A percentile compares a stretch with the other conserved stretches of the same genome.
Evolutionary conservation across 1,140 invertebrate genomes (phyloP).

Genomic region (Octopus sinensis): DNA sequence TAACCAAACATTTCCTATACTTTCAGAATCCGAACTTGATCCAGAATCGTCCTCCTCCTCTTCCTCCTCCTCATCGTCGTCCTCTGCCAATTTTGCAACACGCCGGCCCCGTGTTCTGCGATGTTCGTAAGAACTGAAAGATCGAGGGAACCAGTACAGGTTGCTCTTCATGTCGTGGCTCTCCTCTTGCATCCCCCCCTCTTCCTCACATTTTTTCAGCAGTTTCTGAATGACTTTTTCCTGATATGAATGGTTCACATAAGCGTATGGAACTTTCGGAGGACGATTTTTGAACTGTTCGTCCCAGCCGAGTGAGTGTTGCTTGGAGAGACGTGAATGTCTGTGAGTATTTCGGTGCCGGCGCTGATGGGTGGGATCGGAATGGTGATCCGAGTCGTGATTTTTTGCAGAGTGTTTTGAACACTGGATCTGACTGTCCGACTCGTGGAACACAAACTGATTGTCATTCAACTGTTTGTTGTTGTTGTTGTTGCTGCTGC

Average conservation of each 20-base stretch:
- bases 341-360: slow-evolving; percentile 33
- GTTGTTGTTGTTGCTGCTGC: neutral
- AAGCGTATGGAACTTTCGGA: slow-evolving; percentile 45
- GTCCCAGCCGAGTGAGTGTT: slow-evolving; percentile 47
- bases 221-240: slow-evolving; percentile 48
- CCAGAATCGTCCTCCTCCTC: slow-evolving; percentile 25
- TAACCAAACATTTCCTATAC: slow-evolving; percentile 48
- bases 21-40: slow-evolving; percentile 36
- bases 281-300: slow-evolving; percentile 41
- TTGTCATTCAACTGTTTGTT: neutral
- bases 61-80: slow-evolving; percentile 19
- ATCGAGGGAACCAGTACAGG: slow-evolving; percentile 45
- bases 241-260: slow-evolving; percentile 50
- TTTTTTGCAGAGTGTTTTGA: slow-evolving; percentile 26
- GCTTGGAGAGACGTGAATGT: slow-evolving; percentile 39
- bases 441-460: slow-evolving; percentile 28
- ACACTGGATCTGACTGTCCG: slow-evolving; percentile 42
- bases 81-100: slow-evolving; percentile 38
- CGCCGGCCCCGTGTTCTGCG: slow-evolving; percentile 33
- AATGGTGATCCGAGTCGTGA: slow-evolving; percentile 50
- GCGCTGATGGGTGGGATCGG: slow-evolving; percentile 42
- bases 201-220: slow-evolving; percentile 22
- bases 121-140: slow-evolving; percentile 40
- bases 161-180: slow-evolving; percentile 37
- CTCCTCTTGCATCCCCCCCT: neutral